These are phyloP conservation scores for Choristoneura rosaceana DNA, from an alignment of 2,888 invertebrate genomes.

Conservation along the genomic window DNA sequence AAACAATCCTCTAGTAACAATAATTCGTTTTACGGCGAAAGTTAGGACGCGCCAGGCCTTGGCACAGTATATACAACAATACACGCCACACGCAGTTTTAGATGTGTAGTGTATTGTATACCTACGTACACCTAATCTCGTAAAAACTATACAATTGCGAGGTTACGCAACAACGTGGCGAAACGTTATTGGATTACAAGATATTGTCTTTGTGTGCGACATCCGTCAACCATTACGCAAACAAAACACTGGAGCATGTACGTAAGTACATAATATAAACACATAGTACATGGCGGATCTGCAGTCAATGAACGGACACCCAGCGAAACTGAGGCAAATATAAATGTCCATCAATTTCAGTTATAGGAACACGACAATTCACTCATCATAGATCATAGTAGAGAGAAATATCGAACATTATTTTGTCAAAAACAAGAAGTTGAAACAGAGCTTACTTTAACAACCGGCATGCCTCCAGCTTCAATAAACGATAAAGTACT, in stretches of 20 bases:
- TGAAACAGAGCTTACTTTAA: not conserved
- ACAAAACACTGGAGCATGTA: constrained; percentile 18
- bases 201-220: constrained; percentile 54
- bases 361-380: too few species aligned
- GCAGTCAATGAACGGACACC: constrained; percentile 21
- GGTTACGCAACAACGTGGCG: constrained; percentile 53
- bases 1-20: not conserved
- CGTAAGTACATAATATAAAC: constrained; percentile 11
- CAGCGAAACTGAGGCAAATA: not conserved
- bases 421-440: too few species aligned
- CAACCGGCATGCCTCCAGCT: not conserved
- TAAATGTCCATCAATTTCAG: not conserved
- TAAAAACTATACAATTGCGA: constrained; percentile 54
- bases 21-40: constrained; percentile 15
- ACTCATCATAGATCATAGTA: too few species aligned
- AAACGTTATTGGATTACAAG: constrained; percentile 62
- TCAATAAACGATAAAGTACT: not conserved
- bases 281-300: constrained; percentile 1
- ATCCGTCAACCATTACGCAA: constrained; percentile 43
- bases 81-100: constrained; percentile 15
- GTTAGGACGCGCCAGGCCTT: constrained; percentile 32
- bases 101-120: constrained; percentile 17
- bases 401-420: too few species aligned
- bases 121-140: constrained; percentile 52
- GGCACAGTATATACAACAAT: constrained; percentile 25